phyloP scores from a whole-genome alignment of 2,797 vertebrate genomes.

The Erithacus rubecula region DNA sequence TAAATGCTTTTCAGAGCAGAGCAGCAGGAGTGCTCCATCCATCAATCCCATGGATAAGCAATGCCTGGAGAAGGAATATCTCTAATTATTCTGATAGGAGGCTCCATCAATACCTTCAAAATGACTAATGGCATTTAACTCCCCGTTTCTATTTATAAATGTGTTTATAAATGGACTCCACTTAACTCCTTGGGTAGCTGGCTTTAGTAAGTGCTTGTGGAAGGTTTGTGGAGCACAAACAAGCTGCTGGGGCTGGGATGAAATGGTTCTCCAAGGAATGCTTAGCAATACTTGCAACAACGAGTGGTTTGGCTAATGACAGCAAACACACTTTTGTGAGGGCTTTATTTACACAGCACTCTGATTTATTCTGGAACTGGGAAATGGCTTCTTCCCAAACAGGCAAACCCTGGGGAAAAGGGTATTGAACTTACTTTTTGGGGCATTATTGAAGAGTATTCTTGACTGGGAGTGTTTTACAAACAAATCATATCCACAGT shows the following conservation, averaged over 20 bases:
- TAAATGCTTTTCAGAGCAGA: not conserved
- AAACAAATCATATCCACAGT: not conserved
- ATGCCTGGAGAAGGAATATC: not conserved
- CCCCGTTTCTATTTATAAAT: not conserved
- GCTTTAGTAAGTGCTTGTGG: conserved; percentile 16
- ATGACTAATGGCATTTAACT: conserved; percentile 32
- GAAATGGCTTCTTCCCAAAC: conserved; percentile 1
- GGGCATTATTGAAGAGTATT: not conserved
- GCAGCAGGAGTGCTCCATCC: not conserved
- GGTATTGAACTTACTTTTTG: not conserved
- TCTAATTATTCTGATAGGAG: not conserved
- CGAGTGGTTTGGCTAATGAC: conserved; percentile 26
- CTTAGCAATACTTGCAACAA: conserved; percentile 37
- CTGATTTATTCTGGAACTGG: not conserved
- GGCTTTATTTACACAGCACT: conserved; percentile 28
- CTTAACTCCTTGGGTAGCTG: conserved; percentile 19
- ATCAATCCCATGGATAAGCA: not conserved
- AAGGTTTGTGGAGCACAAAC: not conserved
- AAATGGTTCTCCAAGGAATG: conserved; percentile 36
- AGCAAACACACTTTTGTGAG: conserved; percentile 4
- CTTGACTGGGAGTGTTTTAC: not conserved
- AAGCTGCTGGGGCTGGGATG: not conserved
- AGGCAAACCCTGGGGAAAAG: not conserved
- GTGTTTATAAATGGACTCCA: conserved; percentile 15
- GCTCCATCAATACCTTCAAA: not conserved